Evolutionary conservation across 2,888 invertebrate genomes (phyloP), one percentile per base, ranked within the genome.

Genomic region (Eudasyphora cyanicolor): DNA sequence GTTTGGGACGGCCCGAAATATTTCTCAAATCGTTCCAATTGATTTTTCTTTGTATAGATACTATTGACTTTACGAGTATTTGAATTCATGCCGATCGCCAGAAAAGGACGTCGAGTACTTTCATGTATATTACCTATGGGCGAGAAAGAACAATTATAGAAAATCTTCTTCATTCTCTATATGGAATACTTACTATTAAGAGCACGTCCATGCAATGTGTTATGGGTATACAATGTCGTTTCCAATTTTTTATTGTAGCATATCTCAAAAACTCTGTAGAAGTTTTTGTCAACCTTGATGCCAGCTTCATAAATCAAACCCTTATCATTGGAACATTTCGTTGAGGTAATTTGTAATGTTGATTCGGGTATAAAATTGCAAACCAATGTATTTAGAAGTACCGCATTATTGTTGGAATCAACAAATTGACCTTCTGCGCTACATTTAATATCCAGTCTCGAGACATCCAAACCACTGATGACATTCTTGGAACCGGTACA

Each of bases 201-300:
- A 24, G 91, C 88, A 24, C 87, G 86, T 57, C 93, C 93, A 86
- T 91, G 89, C 21, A 93, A 75, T 0, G 79, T 82, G 86, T 92
- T 92, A 19, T 89, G 87, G 0, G 92, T 87, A 82, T 92, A 93
- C 12, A 92, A 82, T 7, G 91, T 88, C 17, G 87, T 87, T 67
- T 91, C 92, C 10, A 86, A 88, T 3, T 2, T 42, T 2, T 54
- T 76, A 38, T 83, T 67, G 54, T 85, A 85, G 29, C 85, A 85
- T 54, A 82, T 83, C 19, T 42, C 71, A 35, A 85, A 82, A 17
- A 82, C 79, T 12, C 38, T 62, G 2, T 27, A 70, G 60, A 79
- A 81, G 19, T 79, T 57, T 5, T 82, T 57, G 4, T 7, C 17
- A 24, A 85, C 79, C 35, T 76, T 45, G 70, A 87, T 89, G 35